A percentile compares a stretch with the other conserved stretches of the same genome.
Evolutionary conservation across 1,140 invertebrate species (phyloP).

Genomic region (Hylaeus volcanicus): DNA sequence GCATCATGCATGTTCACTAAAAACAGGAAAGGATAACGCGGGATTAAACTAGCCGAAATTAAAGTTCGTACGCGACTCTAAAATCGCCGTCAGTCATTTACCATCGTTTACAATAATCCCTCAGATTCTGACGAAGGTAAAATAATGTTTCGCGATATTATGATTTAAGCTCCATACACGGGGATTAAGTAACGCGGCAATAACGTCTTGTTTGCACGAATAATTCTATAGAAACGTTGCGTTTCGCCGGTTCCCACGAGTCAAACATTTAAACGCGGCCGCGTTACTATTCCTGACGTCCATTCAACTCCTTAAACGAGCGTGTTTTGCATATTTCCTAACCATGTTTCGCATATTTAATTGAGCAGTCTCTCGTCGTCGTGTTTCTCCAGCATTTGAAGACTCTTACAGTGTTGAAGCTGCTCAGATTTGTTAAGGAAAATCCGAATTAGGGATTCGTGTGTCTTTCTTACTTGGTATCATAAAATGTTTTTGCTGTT

Average conservation of each 20-base stretch:
- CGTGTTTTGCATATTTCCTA: constrained; percentile 7
- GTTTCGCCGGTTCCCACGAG: background rate
- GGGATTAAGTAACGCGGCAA: constrained; percentile 5
- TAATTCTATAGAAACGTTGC: constrained; percentile 6
- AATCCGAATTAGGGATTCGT: too few species aligned
- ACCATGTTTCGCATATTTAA: background rate
- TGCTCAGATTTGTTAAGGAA: too few species aligned
- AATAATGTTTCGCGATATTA: constrained; percentile 5
- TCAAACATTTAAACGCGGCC: background rate
- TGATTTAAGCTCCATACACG: background rate
- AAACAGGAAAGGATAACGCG: background rate
- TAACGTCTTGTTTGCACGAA: background rate
- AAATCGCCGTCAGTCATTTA: background rate
- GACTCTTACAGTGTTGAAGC: too few species aligned
- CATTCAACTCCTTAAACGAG: background rate
- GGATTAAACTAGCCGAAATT: constrained; percentile 4
- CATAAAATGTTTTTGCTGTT: too few species aligned
- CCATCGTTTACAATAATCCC: constrained; percentile 4
- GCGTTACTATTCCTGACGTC: background rate
- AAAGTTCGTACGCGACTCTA: background rate
- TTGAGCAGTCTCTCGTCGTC: constrained; percentile 8
- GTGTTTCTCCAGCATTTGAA: background rate
- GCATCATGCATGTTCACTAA: background rate
- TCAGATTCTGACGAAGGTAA: background rate
- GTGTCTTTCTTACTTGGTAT: too few species aligned